Conservation (phyloP, 2,113 vertebrate species). For the Shinisaurus crocodilurus region DNA sequence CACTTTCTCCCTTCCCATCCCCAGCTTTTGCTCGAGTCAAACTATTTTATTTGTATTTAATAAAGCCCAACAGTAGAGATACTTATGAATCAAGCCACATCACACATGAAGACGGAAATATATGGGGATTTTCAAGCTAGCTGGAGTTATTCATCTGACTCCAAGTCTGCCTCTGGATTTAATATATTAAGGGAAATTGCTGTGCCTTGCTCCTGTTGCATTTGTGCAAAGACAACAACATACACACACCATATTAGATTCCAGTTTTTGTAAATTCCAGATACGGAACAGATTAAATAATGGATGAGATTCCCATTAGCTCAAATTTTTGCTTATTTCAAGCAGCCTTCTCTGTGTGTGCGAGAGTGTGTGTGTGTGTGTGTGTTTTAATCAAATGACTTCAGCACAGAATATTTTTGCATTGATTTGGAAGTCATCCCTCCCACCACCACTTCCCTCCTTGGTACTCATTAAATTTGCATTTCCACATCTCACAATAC, state of each 20-base stretch:
- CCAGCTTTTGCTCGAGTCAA: conserved; percentile 56
- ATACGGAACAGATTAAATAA: conserved; percentile 84
- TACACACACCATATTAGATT: conserved; percentile 77
- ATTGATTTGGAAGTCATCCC: conserved; percentile 69
- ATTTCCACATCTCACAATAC: conserved; percentile 68
- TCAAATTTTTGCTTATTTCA: conserved; percentile 79
- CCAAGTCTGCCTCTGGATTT: conserved; percentile 74
- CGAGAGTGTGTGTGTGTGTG: conserved; percentile 12
- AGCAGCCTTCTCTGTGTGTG: conserved; percentile 43
- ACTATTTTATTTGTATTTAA: conserved; percentile 78
- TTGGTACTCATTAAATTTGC: conserved; percentile 64
- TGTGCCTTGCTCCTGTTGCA: conserved; percentile 68
- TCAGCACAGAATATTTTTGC: conserved; percentile 76
- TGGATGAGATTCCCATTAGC: conserved; percentile 83
- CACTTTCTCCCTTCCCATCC: conserved; percentile 47
- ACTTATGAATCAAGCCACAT: conserved; percentile 75
- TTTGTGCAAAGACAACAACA: conserved; percentile 75
- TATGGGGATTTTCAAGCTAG: conserved; percentile 67
- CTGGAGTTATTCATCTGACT: conserved; percentile 78
- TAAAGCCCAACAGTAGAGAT: conserved; percentile 68
- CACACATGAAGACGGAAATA: conserved; percentile 35
- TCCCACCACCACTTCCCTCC: background rate
- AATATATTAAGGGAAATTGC: conserved; percentile 78
- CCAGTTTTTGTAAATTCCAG: conserved; percentile 78
- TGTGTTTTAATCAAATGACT: conserved; percentile 76